These are phyloP conservation scores for Planococcus citri DNA, from an alignment of 1,140 invertebrate genomes.

Conservation along the genomic window DNA sequence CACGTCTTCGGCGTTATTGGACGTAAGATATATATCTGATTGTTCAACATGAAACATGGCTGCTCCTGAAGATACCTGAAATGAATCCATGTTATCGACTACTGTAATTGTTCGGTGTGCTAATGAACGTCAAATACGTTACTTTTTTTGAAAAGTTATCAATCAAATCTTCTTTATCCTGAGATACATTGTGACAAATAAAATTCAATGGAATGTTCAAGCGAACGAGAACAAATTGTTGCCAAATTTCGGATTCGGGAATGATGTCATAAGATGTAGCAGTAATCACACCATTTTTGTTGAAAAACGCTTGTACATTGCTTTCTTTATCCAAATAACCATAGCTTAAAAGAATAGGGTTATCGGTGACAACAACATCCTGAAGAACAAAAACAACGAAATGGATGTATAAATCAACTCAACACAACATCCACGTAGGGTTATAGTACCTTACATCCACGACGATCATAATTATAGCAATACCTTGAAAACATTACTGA, in stretches of 20 bases:
- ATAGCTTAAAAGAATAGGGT: not conserved
- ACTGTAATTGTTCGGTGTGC: too few species aligned
- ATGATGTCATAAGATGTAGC: not conserved
- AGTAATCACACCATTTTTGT: not conserved
- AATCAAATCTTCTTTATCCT: slow-evolving; percentile 9
- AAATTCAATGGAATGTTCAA: slow-evolving; percentile 1
- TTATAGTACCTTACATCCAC: too few species aligned
- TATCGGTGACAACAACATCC: slow-evolving; percentile 8
- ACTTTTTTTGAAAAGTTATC: not conserved
- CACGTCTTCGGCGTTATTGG: not conserved
- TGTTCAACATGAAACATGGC: slow-evolving; percentile 10
- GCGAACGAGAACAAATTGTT: not conserved
- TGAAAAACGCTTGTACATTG: slow-evolving; percentile 8
- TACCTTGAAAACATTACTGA: not conserved
- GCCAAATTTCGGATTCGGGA: not conserved
- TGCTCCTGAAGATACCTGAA: slow-evolving; percentile 1
- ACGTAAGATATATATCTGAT: slow-evolving; percentile 1
- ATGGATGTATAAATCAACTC: not conserved
- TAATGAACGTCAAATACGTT: too few species aligned
- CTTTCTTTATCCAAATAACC: not conserved
- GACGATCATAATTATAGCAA: too few species aligned
- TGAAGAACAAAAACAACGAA: not conserved
- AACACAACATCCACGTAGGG: too few species aligned
- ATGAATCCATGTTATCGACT: too few species aligned
- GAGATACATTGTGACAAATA: not conserved